Evolutionary conservation across 2,888 invertebrate species (phyloP).

Genomic region (Glyphotaelius pellucidus): DNA sequence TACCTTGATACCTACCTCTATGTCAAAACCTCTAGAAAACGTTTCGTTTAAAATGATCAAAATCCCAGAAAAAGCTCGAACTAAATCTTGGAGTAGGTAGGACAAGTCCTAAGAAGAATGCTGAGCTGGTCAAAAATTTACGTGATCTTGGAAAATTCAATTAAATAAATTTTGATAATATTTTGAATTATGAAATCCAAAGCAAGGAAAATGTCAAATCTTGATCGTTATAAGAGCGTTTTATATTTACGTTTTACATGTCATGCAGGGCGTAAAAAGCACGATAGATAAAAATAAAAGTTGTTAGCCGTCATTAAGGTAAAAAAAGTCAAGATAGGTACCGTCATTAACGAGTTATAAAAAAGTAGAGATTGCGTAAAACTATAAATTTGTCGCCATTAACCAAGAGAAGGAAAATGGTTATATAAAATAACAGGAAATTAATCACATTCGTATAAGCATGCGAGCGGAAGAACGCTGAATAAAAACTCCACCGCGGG

Average conservation of each 20-base stretch:
- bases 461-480: neutral
- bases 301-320: neutral
- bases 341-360: neutral
- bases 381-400: neutral
- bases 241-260: neutral
- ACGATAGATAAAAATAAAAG: neutral
- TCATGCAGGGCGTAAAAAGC: neutral
- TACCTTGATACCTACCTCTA: neutral
- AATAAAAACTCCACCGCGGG: conserved; percentile 12
- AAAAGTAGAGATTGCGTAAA: neutral
- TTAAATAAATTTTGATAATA: neutral
- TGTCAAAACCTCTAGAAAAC: neutral
- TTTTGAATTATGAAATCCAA: neutral
- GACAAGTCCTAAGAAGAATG: too few species aligned
- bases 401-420: conserved; percentile 16
- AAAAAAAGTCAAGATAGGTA: neutral
- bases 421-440: conserved; percentile 20
- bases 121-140: neutral
- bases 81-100: neutral
- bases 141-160: neutral
- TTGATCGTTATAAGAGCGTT: neutral
- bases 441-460: neutral
- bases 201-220: neutral
- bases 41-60: neutral
- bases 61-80: neutral